A percentile compares a stretch with the other conserved stretches of the same genome.
Conservation (phyloP, 2,888 invertebrate species). For the Mythimna impura region DNA sequence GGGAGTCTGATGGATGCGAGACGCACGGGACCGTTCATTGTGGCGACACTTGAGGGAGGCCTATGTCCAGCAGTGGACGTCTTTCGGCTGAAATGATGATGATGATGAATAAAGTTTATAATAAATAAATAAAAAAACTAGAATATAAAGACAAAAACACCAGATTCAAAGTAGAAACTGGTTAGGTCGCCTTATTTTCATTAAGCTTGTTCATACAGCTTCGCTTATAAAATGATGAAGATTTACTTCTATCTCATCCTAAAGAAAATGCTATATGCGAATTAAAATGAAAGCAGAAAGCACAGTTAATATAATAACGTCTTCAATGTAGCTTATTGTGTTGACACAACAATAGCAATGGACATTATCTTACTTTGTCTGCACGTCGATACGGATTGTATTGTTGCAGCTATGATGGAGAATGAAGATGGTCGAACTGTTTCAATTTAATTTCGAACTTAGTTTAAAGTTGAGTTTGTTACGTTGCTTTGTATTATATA, state of each 20-base stretch:
- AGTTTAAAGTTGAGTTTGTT: conserved; percentile 9
- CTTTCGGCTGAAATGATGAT: too few species aligned
- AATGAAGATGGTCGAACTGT: conserved; percentile 8
- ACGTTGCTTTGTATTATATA: background rate
- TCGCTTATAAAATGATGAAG: background rate
- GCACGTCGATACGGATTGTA: conserved; percentile 40
- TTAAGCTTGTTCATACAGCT: background rate
- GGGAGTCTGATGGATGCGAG: too few species aligned
- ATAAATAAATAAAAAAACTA: background rate
- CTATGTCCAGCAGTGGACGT: too few species aligned
- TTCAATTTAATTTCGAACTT: conserved; percentile 37
- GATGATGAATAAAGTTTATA: too few species aligned
- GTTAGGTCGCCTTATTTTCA: background rate
- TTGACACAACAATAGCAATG: conserved; percentile 35
- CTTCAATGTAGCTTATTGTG: conserved; percentile 31
- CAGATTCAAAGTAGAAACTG: background rate
- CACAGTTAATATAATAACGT: conserved; percentile 33
- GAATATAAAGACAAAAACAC: background rate
- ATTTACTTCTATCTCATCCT: background rate
- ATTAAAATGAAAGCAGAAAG: conserved; percentile 29
- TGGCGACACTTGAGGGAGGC: too few species aligned
- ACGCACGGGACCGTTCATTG: too few species aligned
- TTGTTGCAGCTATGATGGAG: conserved; percentile 40
- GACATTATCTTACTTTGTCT: conserved; percentile 32
- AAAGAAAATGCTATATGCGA: background rate